Evolutionary conservation across 1,140 invertebrate genomes (phyloP).

Genomic region (Nephila pilipes): DNA sequence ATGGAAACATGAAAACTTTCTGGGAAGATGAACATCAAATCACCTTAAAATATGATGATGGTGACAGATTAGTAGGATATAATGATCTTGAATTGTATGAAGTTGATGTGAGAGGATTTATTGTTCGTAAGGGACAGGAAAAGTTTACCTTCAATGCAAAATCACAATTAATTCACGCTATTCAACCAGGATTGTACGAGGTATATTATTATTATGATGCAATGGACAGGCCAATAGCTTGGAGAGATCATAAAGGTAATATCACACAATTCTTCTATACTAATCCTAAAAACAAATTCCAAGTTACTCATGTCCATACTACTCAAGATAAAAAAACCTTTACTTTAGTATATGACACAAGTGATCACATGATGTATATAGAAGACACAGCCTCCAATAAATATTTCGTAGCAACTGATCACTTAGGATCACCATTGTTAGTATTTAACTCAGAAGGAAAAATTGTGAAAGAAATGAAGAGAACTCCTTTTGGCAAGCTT

Average conservation of each 20-base stretch:
- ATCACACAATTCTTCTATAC: constrained; percentile 98
- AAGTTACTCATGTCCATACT: constrained; percentile 92
- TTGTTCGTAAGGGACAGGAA: constrained; percentile 96
- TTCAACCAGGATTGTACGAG: constrained; percentile 90
- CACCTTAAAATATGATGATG: constrained; percentile 94
- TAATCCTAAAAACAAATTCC: constrained; percentile 90
- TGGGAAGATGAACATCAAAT: constrained; percentile 83
- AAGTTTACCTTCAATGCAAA: constrained; percentile 96
- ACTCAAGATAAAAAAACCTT: constrained; percentile 93
- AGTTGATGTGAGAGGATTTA: constrained; percentile 93
- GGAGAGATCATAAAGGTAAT: constrained; percentile 95
- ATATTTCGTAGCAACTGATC: constrained; percentile 97
- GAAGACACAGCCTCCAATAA: constrained; percentile 89
- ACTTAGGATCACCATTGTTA: constrained; percentile 96
- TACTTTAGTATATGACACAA: constrained; percentile 93
- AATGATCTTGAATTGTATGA: constrained; percentile 83
- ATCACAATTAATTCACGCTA: constrained; percentile 88
- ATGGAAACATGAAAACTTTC: constrained; percentile 89
- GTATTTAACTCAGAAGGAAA: constrained; percentile 97
- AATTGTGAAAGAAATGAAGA: constrained; percentile 94
- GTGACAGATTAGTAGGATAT: constrained; percentile 81
- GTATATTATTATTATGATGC: constrained; percentile 97
- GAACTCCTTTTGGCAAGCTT: constrained; percentile 96
- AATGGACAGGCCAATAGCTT: constrained; percentile 89
- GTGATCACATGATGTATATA: constrained; percentile 93